phyloP scores from a whole-genome alignment of 1,140 invertebrate genomes.

The Drosophila lacertosa region DNA sequence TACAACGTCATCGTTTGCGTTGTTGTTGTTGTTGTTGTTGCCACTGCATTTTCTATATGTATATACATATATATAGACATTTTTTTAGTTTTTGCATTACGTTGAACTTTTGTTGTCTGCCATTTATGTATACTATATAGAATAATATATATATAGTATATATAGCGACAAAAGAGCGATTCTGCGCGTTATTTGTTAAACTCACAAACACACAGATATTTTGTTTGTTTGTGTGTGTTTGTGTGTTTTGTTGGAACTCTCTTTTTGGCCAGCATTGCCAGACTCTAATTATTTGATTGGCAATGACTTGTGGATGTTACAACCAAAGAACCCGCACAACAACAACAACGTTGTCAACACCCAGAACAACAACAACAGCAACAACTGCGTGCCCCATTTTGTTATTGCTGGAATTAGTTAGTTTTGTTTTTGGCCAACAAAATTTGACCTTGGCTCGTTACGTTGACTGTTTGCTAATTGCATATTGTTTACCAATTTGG shows the following conservation, averaged over 20 bases:
- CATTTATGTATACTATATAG: conserved; percentile 47
- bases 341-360: conserved; percentile 1
- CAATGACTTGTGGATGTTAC: conserved; percentile 53
- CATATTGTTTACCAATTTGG: conserved; percentile 20
- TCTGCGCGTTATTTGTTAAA: conserved; percentile 52
- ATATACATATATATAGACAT: too few relatives aligned
- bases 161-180: conserved; percentile 60
- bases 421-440: conserved; percentile 30
- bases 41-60: background rate
- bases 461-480: conserved; percentile 26
- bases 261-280: conserved; percentile 52
- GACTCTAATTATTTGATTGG: conserved; percentile 65
- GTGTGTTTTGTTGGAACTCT: conserved; percentile 17
- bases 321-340: background rate
- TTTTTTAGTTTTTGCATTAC: conserved; percentile 38
- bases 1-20: conserved; percentile 20
- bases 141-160: conserved; percentile 31
- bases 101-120: conserved; percentile 60
- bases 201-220: conserved; percentile 12
- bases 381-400: conserved; percentile 27
- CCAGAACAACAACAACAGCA: conserved; percentile 10
- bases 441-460: conserved; percentile 39
- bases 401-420: conserved; percentile 33
- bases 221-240: conserved; percentile 17
- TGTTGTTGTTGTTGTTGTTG: conserved; percentile 22